phyloP scores from a whole-genome alignment of 2,113 vertebrate species.

The Archilochus colubris region DNA sequence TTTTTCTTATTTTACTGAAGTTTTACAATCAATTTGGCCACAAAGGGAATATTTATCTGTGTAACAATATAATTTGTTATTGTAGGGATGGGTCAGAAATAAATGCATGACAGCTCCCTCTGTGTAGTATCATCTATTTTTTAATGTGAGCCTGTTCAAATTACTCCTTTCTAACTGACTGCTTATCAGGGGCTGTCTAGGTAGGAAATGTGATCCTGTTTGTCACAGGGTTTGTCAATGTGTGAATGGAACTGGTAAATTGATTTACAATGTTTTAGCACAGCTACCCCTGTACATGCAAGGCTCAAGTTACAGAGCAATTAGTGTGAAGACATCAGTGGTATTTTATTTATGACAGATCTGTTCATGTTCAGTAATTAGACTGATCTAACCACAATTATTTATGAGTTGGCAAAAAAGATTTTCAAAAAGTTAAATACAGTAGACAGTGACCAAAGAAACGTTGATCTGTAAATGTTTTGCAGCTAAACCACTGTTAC shows the following conservation, averaged over 20 bases:
- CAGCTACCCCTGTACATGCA: slow-evolving; percentile 3
- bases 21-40: neutral
- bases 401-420: slow-evolving; percentile 34
- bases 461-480: neutral
- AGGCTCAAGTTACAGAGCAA: slow-evolving; percentile 57
- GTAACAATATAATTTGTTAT: neutral
- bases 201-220: slow-evolving; percentile 49
- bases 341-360: slow-evolving; percentile 62
- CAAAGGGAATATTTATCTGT: neutral
- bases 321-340: slow-evolving; percentile 52
- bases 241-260: slow-evolving; percentile 49
- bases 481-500: neutral
- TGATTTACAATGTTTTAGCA: slow-evolving; percentile 64
- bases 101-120: neutral
- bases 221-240: slow-evolving; percentile 20
- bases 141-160: neutral
- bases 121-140: neutral
- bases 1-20: neutral
- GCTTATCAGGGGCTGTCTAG: slow-evolving; percentile 6
- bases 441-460: neutral
- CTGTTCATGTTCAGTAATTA: slow-evolving; percentile 13
- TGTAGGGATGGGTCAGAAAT: neutral
- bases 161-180: neutral
- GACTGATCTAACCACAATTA: neutral
- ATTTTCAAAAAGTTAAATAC: neutral